phyloP scores from a whole-genome alignment of 2,113 vertebrate species.

The Corythaixoides concolor region DNA sequence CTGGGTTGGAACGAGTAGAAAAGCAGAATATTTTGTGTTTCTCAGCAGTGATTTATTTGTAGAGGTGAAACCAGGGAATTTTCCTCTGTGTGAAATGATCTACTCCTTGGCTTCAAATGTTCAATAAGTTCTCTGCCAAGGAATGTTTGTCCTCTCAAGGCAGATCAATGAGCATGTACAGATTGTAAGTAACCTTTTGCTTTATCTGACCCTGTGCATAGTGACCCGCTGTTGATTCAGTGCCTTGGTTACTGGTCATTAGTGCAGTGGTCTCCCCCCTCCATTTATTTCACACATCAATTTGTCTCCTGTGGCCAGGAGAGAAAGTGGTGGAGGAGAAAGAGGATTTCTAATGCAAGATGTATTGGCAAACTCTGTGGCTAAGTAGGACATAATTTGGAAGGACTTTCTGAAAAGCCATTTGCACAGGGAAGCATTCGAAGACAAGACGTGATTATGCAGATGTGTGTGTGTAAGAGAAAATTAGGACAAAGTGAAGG shows the following conservation, averaged over 20 bases:
- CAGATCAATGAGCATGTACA: constrained; percentile 2
- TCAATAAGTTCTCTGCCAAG: background rate
- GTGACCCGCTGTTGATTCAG: constrained; percentile 21
- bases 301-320: background rate
- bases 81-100: constrained; percentile 26
- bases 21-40: constrained; percentile 37
- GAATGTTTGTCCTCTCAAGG: constrained; percentile 31
- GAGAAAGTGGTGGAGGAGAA: background rate
- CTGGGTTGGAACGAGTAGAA: constrained; percentile 7
- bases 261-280: background rate
- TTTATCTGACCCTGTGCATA: background rate
- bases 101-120: background rate
- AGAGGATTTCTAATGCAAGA: background rate
- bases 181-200: constrained; percentile 37
- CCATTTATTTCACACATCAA: background rate
- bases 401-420: background rate
- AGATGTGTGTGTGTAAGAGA: background rate
- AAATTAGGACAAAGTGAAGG: background rate
- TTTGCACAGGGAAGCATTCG: background rate
- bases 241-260: constrained; percentile 25
- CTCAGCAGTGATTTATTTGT: constrained; percentile 41
- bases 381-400: background rate
- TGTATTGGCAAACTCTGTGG: background rate
- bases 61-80: constrained; percentile 58
- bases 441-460: background rate